A percentile compares a stretch with the other conserved stretches of the same genome.
Evolutionary conservation across 2,797 vertebrate species (phyloP).

Genomic region (Squalus acanthias): DNA sequence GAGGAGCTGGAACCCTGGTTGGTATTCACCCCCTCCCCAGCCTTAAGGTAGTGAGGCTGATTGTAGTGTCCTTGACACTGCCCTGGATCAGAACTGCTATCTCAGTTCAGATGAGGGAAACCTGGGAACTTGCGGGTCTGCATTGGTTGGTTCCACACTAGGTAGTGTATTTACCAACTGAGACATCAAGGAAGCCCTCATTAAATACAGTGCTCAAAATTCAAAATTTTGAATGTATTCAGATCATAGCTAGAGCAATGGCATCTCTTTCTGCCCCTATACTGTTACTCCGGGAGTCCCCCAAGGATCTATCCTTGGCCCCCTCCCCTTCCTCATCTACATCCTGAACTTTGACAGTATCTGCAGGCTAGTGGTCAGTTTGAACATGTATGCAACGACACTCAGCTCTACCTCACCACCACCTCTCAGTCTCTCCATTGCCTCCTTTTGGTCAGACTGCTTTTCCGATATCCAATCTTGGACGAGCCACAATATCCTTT

Average conservation of each 20-base stretch:
- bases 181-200: not conserved
- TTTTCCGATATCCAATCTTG: not conserved
- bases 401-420: not conserved
- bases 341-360: not conserved
- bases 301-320: no score
- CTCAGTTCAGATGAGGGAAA: not conserved
- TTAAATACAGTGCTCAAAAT: not conserved
- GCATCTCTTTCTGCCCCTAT: not conserved
- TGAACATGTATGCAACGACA: not conserved
- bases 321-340: not conserved
- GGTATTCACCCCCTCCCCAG: not conserved
- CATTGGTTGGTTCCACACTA: not conserved
- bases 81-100: not conserved
- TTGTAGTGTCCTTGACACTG: not conserved
- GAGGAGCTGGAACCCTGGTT: not conserved
- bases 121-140: not conserved
- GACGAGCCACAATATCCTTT: not conserved
- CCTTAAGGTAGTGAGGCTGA: not conserved
- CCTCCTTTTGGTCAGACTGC: not conserved
- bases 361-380: not conserved
- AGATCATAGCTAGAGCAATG: not conserved
- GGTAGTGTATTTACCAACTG: not conserved
- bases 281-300: not conserved
- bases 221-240: not conserved
- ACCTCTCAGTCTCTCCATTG: not conserved